Conservation (phyloP, 2,888 invertebrate genomes). For the Dioctria linearis region DNA sequence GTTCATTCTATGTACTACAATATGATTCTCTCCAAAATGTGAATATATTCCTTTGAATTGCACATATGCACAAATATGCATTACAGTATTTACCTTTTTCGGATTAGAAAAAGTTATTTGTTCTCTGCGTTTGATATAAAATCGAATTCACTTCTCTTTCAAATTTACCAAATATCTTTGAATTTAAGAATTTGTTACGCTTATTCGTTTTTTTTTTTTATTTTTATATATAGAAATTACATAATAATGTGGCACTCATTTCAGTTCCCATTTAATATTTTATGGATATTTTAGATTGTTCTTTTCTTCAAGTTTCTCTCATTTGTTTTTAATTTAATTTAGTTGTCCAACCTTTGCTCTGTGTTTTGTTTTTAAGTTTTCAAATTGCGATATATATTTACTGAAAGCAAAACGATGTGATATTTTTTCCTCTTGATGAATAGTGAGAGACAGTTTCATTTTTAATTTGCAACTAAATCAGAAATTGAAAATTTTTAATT, state of each 20-base stretch:
- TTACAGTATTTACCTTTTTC: conserved; percentile 1
- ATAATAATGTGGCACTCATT: conserved; percentile 47
- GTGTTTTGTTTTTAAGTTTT: background rate
- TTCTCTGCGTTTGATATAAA: background rate
- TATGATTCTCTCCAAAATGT: background rate
- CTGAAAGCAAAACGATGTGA: too few relatives aligned
- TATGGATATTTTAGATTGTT: conserved; percentile 36
- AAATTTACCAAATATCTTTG: conserved; percentile 28
- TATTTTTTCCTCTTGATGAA: too few relatives aligned
- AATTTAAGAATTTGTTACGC: background rate
- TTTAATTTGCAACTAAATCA: too few relatives aligned
- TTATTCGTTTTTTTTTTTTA: background rate
- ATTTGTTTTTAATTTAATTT: background rate
- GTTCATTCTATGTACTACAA: background rate
- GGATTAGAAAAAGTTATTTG: conserved; percentile 13
- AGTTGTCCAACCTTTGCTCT: background rate
- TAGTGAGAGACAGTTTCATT: too few relatives aligned
- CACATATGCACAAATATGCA: background rate
- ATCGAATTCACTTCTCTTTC: background rate
- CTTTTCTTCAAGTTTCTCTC: background rate
- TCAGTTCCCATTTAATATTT: conserved; percentile 47
- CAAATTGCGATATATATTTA: too few relatives aligned
- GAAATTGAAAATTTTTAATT: too few relatives aligned
- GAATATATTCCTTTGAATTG: background rate
- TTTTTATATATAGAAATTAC: conserved; percentile 21